Base-by-base conservation (phyloP, 2,113 vertebrate species). In the Pavo muticus region DNA sequence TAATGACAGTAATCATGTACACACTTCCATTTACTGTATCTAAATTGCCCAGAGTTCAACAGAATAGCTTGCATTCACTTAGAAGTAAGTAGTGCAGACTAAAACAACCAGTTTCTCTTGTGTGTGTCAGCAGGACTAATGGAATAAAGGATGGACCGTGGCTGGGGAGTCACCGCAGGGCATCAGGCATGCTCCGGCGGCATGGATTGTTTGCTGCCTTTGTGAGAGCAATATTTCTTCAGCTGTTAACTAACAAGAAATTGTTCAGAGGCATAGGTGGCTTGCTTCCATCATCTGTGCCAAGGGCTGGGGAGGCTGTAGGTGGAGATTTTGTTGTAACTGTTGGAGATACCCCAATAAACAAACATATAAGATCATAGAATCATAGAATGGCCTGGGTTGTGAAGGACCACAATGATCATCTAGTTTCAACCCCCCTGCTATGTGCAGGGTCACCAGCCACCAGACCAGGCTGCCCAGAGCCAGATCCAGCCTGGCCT, bases 1-100 rank as follows among this genome's bases (percentile, higher is more conserved):
- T 91, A 95, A 90, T 87, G 96, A 90, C 93, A 94, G 90, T 93
- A 94, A 95, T 95, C 90, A 90, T 93, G 83, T 94, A 57, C 65
- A 19, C 13, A 76, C 54, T 93, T 93, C 90, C 90, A 95, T 94
- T 96, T 95, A 84, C 91, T 78, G 14, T 45, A 16, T 69, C 94
- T 93, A 91, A 97, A 95, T 94, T 95, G 95, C 91, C 79, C 61
- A 7, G 93, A 84, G 94, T 96, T 96, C 95, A 95, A n/a, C 69
- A 44, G 65, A 71, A 68, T 72, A 10, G 12, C 79, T 84, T 90
- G 73, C 61, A 25, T 75, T 94, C 85, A 57, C 93, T 94, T 93
- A 93, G 13, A 45, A 92, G 85, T 54, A 11, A 92, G 78, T 14
- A 91, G 79, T 88, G 65, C 35, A 69, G 79, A 25, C 73, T 57